Evolutionary conservation across 2,113 vertebrate genomes (phyloP), one percentile per base, ranked within the genome.

Genomic region (Pachyramphus minor): DNA sequence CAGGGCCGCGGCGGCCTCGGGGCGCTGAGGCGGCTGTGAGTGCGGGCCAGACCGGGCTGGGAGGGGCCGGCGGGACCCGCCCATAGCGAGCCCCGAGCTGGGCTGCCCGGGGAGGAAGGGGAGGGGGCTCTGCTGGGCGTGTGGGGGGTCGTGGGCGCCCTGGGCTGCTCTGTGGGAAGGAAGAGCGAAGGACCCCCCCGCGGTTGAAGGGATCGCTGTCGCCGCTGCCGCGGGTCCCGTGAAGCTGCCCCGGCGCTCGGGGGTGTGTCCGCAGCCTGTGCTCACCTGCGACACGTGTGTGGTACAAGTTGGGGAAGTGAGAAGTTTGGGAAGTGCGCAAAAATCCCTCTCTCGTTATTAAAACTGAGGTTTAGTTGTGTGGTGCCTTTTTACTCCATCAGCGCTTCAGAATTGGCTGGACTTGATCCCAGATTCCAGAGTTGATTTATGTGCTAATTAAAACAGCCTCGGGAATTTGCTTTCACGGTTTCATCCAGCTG

Each of bases 1-100:
- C 50, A 90, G 56, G 71, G 91, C 6, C 20, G 86, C 3, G 42
- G 68, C 8, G 69, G 80, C 28, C 23, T 95, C 6, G 24, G 94
- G 71, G 87, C n/a, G 11, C 76, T 96, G 62, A 94, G 50, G 39
- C 45, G 47, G 56, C 94, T 39, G 97, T 97, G 96, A 96, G 95
- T 94, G 78, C 37, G 35, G 44, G 52, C 44, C 19, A 45, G n/a
- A n/a, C n/a, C n/a, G n/a, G n/a, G n/a, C n/a, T 27, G 25, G 47
- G n/a, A 66, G 59, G 35, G 44, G 52, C 44, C 23, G 45, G 50
- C 31, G 30, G 28, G 13, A 62, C 63, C 64, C 37, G 73, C 45
- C 45, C 73, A 5, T 27, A 12, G 73, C 45, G 22, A 33, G 73
- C 45, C 2, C 33, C 33, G 55, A 44, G 39, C 73, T 27, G 27